Evolutionary conservation across 2,113 vertebrate species (phyloP), one percentile per base, ranked within the genome.

Genomic region (Heterotis niloticus): DNA sequence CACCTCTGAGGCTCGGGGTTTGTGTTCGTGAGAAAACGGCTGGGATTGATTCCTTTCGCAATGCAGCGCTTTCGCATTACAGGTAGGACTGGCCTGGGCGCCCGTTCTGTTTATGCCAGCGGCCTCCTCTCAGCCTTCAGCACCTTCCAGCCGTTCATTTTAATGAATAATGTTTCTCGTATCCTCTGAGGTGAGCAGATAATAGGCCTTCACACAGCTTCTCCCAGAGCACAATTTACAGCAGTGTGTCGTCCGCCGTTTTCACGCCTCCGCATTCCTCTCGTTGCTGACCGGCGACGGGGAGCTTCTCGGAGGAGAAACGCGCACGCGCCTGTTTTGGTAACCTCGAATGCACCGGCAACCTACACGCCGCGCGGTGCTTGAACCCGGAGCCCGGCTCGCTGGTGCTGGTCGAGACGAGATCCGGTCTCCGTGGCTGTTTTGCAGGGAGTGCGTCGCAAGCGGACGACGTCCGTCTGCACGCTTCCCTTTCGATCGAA

Each of bases 121-220:
- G 82, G 44, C 28, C 28, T 29, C 79, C 83, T n/a, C 69, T 64
- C 78, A 72, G 72, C 83, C 80, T 76, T 59, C 75, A 82, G 82
- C 82, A 87, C 84, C 81, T 81, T 84, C 79, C 80, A 78, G 83
- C 85, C 87, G 84, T 83, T 88, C 81, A 86, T 88, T 84, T 74
- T 83, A 84, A 79, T 88, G 85, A 90, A 88, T 90, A 89, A 91
- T 90, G 85, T 84, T 83, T 68, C 86, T 75, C 83, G 86, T 88
- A 83, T 88, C 83, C 77, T 85, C 83, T 84, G 82, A 88, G 86
- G 89, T 87, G 83, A 83, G 86, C 85, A 88, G 88, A 89, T 90
- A 88, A 88, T 87, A 84, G 81, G 77, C 79, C 51, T 73, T 71
- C 82, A 68, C 86, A 85, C 84, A 87, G 87, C 80, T n/a, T n/a